Evolutionary conservation across 2,113 vertebrate genomes (phyloP), one percentile per base, ranked within the genome.

Genomic region (Ellobius talpinus): DNA sequence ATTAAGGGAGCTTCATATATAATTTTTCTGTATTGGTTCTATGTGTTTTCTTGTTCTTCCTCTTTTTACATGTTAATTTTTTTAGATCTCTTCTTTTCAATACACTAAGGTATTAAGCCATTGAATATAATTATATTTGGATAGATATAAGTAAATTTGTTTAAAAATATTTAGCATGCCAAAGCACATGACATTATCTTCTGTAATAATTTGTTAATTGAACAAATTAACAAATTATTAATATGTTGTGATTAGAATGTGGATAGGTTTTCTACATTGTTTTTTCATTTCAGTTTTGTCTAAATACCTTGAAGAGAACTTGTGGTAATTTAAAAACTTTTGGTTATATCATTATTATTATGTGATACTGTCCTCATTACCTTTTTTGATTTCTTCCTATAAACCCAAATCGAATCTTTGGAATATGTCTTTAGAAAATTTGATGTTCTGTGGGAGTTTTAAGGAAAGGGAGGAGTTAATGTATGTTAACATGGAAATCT

Each of bases 181-280:
- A 97, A 97, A 98, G 47, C 93, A 70, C 92, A 87, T 94, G 96
- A 96, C 66, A 98, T 98, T 98, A 97, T 97, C 93, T 96, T 97
- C 84, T 96, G 42, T 96, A 96, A 93, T 90, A 97, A 97, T 98
- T 97, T 97, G 66, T 98, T 98, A 95, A 98, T 97, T 98, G 96
- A 98, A 93, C 72, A 97, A 92, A 92, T 86, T 84, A 70, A 96
- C 98, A 52, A 97, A n/a, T n/a, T n/a, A n/a, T n/a, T n/a, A 98
- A 97, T 97, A 93, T 63, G 5, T 88, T 98, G 90, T 98, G 96
- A 98, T 98, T 98, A 98, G 86, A 92, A 98, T 97, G 29, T 97
- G 26, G 5, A 55, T 97, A 42, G 92, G 97, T 97, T 96, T 81
- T 93, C 58, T 47, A 31, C 7, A 1, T 87, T 4, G 42, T 45